Conservation (phyloP, 1,140 invertebrate genomes). For the Zaprionus nigranus region DNA sequence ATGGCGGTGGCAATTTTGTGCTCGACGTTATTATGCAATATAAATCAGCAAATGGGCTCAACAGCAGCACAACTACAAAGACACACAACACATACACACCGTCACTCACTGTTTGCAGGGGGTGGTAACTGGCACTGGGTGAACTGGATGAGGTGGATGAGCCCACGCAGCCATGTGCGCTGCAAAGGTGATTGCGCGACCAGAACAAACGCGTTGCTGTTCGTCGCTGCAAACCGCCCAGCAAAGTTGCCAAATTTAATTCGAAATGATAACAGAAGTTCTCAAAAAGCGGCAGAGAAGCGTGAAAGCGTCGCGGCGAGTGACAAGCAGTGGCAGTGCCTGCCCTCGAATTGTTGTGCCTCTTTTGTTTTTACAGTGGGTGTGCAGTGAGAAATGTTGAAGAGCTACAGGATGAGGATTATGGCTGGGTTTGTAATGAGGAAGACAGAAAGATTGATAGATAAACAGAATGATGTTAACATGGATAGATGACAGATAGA, state of each 20-base stretch:
- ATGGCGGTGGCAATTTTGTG: slow-evolving; percentile 57
- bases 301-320: slow-evolving; percentile 56
- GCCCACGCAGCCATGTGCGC: slow-evolving; percentile 17
- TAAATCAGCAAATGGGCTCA: slow-evolving; percentile 79
- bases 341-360: slow-evolving; percentile 1
- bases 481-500: too few species aligned
- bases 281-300: slow-evolving; percentile 66
- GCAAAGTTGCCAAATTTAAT: slow-evolving; percentile 56
- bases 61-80: slow-evolving; percentile 18
- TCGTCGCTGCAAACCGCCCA: neutral
- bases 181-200: slow-evolving; percentile 4
- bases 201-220: neutral
- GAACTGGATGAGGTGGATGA: slow-evolving; percentile 17
- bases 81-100: slow-evolving; percentile 2
- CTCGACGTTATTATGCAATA: slow-evolving; percentile 77
- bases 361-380: slow-evolving; percentile 41
- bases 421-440: neutral
- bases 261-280: slow-evolving; percentile 81
- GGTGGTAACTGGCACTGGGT: slow-evolving; percentile 1
- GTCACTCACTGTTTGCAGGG: neutral
- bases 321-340: slow-evolving; percentile 20
- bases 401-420: too few species aligned
- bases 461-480: too few species aligned
- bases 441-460: neutral
- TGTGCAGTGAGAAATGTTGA: neutral